phyloP scores from a whole-genome alignment of 2,113 vertebrate genomes.

The Podilymbus podiceps region DNA sequence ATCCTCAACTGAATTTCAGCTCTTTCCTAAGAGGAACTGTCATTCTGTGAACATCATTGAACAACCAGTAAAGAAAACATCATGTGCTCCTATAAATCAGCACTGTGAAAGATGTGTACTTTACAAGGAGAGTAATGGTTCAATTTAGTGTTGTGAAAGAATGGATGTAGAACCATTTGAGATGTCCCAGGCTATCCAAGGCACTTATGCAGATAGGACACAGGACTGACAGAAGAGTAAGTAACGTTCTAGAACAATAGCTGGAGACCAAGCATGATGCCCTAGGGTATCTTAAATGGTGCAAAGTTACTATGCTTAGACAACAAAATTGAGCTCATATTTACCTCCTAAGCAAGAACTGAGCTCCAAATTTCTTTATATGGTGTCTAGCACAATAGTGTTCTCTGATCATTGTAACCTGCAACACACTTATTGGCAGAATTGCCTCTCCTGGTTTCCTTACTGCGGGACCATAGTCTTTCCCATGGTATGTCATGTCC shows the following conservation, averaged over 20 bases:
- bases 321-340: not conserved
- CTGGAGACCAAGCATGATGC: not conserved
- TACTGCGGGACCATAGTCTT: not conserved
- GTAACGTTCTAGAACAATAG: not conserved
- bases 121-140: not conserved
- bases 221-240: not conserved
- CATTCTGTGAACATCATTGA: not conserved
- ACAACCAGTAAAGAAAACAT: not conserved
- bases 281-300: not conserved
- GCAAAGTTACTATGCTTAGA: not conserved
- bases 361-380: not conserved
- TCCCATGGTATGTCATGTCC: fast-evolving
- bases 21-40: not conserved
- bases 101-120: not conserved
- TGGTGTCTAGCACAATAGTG: not conserved
- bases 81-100: not conserved
- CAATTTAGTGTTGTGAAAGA: not conserved
- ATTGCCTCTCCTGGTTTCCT: not conserved
- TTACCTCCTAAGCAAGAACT: not conserved
- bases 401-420: not conserved
- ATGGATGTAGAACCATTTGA: not conserved
- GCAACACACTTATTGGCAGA: not conserved
- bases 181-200: not conserved
- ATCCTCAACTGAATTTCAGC: not conserved
- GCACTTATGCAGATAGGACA: not conserved